Evolutionary conservation across 2,113 vertebrate genomes (phyloP).

Genomic region (Melanostigma gelatinosum): DNA sequence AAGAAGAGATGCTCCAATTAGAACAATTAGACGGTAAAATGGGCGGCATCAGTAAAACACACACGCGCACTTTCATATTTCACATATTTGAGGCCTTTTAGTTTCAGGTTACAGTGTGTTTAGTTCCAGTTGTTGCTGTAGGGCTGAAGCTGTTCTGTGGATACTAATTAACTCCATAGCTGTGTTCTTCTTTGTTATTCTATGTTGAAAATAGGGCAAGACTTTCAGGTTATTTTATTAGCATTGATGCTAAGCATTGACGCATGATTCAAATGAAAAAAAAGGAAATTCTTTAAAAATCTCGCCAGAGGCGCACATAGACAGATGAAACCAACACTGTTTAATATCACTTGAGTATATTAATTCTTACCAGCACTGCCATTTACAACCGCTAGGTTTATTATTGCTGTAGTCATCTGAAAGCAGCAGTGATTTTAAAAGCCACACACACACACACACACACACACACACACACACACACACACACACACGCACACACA

Average conservation of each 20-base stretch:
- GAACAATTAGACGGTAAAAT: slow-evolving; percentile 58
- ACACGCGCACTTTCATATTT: slow-evolving; percentile 22
- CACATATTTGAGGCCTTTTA: slow-evolving; percentile 39
- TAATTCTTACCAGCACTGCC: not conserved
- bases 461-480: not conserved
- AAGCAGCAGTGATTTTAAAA: slow-evolving; percentile 14
- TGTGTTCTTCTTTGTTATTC: not conserved
- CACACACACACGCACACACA: not conserved
- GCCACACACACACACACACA: not conserved
- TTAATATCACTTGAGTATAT: not conserved
- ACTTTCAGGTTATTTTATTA: slow-evolving; percentile 1
- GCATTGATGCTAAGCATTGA: not conserved
- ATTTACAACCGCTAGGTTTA: not conserved
- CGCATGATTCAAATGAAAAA: not conserved
- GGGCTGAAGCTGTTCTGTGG: not conserved
- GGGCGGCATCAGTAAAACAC: slow-evolving; percentile 11
- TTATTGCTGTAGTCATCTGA: not conserved
- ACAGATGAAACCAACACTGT: not conserved
- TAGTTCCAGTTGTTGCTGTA: not conserved
- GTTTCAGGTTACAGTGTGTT: slow-evolving; percentile 4
- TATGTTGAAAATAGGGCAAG: not conserved
- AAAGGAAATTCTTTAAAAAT: not conserved
- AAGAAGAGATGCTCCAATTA: slow-evolving; percentile 52
- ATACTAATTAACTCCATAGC: not conserved
- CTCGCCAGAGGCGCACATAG: not conserved